phyloP scores from a whole-genome alignment of 2,888 invertebrate species.

The Drosophila melanosoma region DNA sequence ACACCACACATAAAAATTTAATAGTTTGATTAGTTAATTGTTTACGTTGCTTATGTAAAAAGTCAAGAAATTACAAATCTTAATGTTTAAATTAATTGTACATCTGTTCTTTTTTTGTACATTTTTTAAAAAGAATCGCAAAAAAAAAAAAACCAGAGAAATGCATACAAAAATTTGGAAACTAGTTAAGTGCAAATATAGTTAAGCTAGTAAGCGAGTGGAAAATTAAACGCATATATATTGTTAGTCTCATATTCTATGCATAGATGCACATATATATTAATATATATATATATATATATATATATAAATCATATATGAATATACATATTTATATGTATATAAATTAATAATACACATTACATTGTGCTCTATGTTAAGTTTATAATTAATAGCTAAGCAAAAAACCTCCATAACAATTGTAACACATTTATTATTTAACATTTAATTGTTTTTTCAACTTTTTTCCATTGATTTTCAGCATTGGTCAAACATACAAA shows the following conservation, averaged over 20 bases:
- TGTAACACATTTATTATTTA: constrained; percentile 14
- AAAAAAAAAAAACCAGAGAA: constrained; percentile 6
- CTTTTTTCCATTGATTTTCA: not conserved
- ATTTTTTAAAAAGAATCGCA: constrained; percentile 7
- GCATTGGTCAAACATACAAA: not conserved
- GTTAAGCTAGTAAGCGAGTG: constrained; percentile 21
- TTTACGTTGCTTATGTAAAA: constrained; percentile 41
- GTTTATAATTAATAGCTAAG: constrained; percentile 51
- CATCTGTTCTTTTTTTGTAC: constrained; percentile 13
- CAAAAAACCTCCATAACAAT: constrained; percentile 25
- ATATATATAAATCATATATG: not conserved
- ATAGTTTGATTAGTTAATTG: constrained; percentile 41
- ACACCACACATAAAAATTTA: constrained; percentile 4
- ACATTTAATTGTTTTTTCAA: constrained; percentile 15
- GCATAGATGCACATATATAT: constrained; percentile 22
- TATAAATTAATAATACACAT: constrained; percentile 33
- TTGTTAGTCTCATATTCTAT: constrained; percentile 26
- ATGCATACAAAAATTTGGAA: constrained; percentile 24
- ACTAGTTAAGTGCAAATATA: constrained; percentile 53
- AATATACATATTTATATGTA: not conserved
- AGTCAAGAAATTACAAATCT: constrained; percentile 7
- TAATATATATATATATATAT: constrained; percentile 11
- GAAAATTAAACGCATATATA: constrained; percentile 29
- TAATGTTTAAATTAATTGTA: constrained; percentile 3
- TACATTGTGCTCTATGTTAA: constrained; percentile 67